Evolutionary conservation across 2,888 invertebrate species (phyloP).

Genomic region (Polymixis flavicincta): DNA sequence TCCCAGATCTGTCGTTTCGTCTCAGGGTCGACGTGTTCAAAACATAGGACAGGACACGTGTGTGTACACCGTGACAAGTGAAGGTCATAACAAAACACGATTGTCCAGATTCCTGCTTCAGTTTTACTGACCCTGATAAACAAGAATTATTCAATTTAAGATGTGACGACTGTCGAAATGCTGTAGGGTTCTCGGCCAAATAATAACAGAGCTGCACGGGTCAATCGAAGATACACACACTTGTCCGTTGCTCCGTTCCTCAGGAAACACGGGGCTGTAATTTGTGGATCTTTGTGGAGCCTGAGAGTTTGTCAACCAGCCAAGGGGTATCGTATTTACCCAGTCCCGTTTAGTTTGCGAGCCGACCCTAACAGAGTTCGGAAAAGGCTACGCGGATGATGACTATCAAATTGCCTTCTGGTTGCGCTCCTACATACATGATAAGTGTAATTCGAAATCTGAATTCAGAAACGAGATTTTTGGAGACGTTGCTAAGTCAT

Average conservation of each 20-base stretch:
- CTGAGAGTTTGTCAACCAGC: background rate
- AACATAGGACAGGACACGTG: slow-evolving; percentile 28
- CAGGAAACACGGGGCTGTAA: background rate
- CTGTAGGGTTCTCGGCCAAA: background rate
- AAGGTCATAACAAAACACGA: slow-evolving; percentile 8
- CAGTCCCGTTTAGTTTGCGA: no score
- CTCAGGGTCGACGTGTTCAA: slow-evolving; percentile 39
- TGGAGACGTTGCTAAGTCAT: background rate
- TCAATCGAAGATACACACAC: no score
- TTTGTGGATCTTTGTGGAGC: background rate
- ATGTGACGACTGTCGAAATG: background rate
- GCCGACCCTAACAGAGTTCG: background rate
- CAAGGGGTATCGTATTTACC: no score
- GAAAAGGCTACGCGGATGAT: background rate
- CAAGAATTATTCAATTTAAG: background rate
- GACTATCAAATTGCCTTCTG: background rate
- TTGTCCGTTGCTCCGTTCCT: no score
- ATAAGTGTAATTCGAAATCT: background rate
- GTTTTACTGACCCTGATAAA: background rate
- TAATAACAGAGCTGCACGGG: no score
- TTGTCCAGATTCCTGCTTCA: slow-evolving; percentile 19
- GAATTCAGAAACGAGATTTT: background rate
- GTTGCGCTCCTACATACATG: background rate
- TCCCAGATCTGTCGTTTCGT: slow-evolving; percentile 35
- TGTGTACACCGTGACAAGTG: slow-evolving; percentile 38